Evolutionary conservation across 1,140 invertebrate genomes (phyloP).

Genomic region (Daktulosphaira vitifoliae): DNA sequence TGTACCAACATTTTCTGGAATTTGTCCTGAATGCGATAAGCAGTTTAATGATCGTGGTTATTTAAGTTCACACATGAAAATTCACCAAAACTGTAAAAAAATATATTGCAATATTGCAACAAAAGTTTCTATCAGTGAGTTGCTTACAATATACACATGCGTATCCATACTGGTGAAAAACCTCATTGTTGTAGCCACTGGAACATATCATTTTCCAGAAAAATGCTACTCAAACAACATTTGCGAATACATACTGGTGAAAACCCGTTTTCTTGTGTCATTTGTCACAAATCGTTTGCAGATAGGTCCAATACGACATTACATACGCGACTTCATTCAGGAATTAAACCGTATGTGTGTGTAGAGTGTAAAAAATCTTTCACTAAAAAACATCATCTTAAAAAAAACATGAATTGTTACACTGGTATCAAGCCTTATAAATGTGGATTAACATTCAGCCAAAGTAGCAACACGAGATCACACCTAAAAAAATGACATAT

Average conservation of each 20-base stretch:
- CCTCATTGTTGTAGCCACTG: slow-evolving; percentile 78
- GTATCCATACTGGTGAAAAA: slow-evolving; percentile 71
- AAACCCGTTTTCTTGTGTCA: slow-evolving; percentile 60
- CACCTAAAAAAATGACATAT: slow-evolving; percentile 39
- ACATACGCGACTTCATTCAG: slow-evolving; percentile 66
- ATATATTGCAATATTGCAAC: slow-evolving; percentile 50
- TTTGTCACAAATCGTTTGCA: slow-evolving; percentile 65
- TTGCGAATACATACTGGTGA: slow-evolving; percentile 67
- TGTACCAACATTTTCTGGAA: slow-evolving; percentile 44
- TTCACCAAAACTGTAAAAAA: slow-evolving; percentile 43
- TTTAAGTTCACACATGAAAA: slow-evolving; percentile 42
- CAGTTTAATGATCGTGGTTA: slow-evolving; percentile 49
- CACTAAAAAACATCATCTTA: slow-evolving; percentile 73
- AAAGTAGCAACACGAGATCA: slow-evolving; percentile 40
- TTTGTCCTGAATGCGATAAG: slow-evolving; percentile 52
- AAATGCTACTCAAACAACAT: slow-evolving; percentile 71
- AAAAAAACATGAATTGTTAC: slow-evolving; percentile 56
- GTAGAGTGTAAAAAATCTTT: slow-evolving; percentile 75
- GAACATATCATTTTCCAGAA: slow-evolving; percentile 75
- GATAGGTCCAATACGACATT: slow-evolving; percentile 74
- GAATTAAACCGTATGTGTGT: slow-evolving; percentile 79
- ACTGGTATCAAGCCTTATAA: slow-evolving; percentile 48
- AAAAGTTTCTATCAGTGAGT: slow-evolving; percentile 66
- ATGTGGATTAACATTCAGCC: slow-evolving; percentile 50
- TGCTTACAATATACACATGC: slow-evolving; percentile 65